Evolutionary conservation across 2,888 invertebrate species (phyloP).

Genomic region (Agrypnus murinus): DNA sequence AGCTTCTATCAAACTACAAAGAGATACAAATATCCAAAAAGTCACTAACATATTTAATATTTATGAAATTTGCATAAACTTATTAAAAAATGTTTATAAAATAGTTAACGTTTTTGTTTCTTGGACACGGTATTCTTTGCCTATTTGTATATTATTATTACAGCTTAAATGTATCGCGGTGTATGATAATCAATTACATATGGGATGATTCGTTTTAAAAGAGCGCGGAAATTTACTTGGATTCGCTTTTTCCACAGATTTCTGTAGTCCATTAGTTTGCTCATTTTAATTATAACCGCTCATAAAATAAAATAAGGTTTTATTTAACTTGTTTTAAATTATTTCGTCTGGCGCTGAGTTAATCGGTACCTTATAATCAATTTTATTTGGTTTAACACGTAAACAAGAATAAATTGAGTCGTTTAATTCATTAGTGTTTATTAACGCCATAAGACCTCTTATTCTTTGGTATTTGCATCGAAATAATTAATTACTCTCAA

Average conservation of each 20-base stretch:
- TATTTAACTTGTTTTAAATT: slow-evolving; percentile 24
- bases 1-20: no score
- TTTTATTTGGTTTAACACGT: slow-evolving; percentile 26
- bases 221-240: slow-evolving; percentile 54
- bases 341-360: slow-evolving; percentile 10
- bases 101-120: no score
- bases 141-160: no score
- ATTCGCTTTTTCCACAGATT: slow-evolving; percentile 46
- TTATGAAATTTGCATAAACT: no score
- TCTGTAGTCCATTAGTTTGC: slow-evolving; percentile 30
- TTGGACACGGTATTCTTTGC: no score
- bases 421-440: slow-evolving; percentile 25
- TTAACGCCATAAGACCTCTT: slow-evolving; percentile 18
- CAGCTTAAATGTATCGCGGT: neutral
- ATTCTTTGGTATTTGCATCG: slow-evolving; percentile 1
- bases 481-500: neutral
- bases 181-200: slow-evolving; percentile 54
- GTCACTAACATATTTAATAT: no score
- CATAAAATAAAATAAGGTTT: slow-evolving; percentile 4
- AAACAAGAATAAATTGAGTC: slow-evolving; percentile 13
- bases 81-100: no score
- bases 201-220: slow-evolving; percentile 54
- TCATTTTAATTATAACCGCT: slow-evolving; percentile 20
- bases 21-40: no score
- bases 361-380: slow-evolving; percentile 26